A percentile compares a stretch with the other conserved stretches of the same genome.
These are phyloP conservation scores for Trimorus sp. DNA, from an alignment of 2,888 invertebrate species.

Conservation along the genomic window DNA sequence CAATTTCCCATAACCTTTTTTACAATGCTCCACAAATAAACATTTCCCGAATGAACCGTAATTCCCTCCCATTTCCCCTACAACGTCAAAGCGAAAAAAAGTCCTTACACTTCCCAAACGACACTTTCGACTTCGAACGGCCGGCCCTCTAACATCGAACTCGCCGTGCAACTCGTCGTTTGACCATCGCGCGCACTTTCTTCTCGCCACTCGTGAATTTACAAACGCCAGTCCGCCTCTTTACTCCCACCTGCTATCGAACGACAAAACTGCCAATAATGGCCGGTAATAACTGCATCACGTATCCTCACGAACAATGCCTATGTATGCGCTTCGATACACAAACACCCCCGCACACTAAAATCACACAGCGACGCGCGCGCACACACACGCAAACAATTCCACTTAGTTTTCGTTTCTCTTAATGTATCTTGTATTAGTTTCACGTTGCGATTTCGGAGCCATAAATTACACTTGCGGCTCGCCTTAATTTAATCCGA, in stretches of 20 bases:
- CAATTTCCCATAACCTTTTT: too few relatives aligned
- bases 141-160: slow-evolving; percentile 15
- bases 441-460: slow-evolving; percentile 53
- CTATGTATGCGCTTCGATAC: not conserved
- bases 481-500: slow-evolving; percentile 61
- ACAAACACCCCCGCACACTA: not conserved
- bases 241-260: slow-evolving; percentile 77
- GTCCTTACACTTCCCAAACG: not conserved
- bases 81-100: too few relatives aligned
- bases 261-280: slow-evolving; percentile 78
- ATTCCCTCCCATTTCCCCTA: too few relatives aligned
- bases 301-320: slow-evolving; percentile 69
- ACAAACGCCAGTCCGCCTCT: slow-evolving; percentile 68
- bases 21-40: too few relatives aligned
- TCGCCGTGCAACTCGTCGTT: slow-evolving; percentile 27
- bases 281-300: slow-evolving; percentile 75
- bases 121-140: not conserved
- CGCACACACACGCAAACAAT: slow-evolving; percentile 12
- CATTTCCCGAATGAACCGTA: too few relatives aligned
- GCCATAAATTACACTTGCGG: slow-evolving; percentile 58
- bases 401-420: slow-evolving; percentile 59
- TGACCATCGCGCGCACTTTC: slow-evolving; percentile 43
- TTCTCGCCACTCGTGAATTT: slow-evolving; percentile 70
- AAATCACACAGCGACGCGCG: not conserved
- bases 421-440: slow-evolving; percentile 72